phyloP scores from a whole-genome alignment of 2,797 vertebrate genomes.

The Leuciscus waleckii region DNA sequence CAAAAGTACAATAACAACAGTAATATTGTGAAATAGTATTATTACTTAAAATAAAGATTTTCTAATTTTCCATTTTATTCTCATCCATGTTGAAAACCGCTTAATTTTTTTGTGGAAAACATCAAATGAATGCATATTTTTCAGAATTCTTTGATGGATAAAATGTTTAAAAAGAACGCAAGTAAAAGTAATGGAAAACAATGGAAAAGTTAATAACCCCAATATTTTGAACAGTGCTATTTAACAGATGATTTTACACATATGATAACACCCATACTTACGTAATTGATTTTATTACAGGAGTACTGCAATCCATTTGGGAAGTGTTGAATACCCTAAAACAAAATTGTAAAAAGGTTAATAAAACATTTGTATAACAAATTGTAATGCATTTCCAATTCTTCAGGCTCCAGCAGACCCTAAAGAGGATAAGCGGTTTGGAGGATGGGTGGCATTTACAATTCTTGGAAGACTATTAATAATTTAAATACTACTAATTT shows the following conservation, averaged over 20 bases:
- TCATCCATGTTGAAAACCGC: background rate
- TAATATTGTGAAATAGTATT: background rate
- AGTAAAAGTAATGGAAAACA: background rate
- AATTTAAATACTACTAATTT: too few relatives aligned
- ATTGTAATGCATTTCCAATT: background rate
- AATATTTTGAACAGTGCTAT: background rate
- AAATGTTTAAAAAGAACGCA: background rate
- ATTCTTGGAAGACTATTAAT: background rate
- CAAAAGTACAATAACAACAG: too few relatives aligned
- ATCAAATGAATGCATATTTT: background rate
- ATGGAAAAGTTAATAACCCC: background rate
- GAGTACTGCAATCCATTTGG: constrained; percentile 59
- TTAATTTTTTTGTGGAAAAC: background rate
- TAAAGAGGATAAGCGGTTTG: background rate
- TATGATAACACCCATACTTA: constrained; percentile 59
- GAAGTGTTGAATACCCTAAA: constrained; percentile 86
- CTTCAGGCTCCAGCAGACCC: background rate
- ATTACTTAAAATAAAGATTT: background rate
- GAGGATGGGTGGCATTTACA: background rate
- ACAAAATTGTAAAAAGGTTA: constrained; percentile 43
- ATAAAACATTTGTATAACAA: background rate
- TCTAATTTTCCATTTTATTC: background rate
- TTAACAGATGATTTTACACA: background rate
- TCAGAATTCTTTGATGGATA: background rate
- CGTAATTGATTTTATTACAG: constrained; percentile 76